Evolutionary conservation across 1,140 invertebrate species (phyloP), one percentile per base, ranked within the genome.

Genomic region (Bactericera cockerelli): DNA sequence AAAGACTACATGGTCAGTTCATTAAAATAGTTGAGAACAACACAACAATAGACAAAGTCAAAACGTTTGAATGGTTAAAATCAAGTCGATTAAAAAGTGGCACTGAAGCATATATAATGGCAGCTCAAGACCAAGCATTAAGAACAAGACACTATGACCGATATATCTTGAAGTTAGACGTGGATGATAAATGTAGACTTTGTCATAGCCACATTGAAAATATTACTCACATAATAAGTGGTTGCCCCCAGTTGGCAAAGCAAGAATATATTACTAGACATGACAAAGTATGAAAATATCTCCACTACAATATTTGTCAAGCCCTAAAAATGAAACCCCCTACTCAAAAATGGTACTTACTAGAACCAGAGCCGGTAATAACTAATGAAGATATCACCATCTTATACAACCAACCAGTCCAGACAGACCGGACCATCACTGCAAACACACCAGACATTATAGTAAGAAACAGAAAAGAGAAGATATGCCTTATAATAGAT

Each of bases 361-460:
- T 6, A 49, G 42, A 49, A 49, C 42, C 42, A 10, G 42, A 49
- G 8, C 42, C 55, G 16, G 55, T 56, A 56, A 56, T 22, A 28
- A 28, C n/a, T 4, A 26, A 24, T 3, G 55, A 56, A 3, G 55
- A 56, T 6, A 28, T 56, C 11, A 56, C 55, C 2, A 28, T 56
- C n/a, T 22, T 6, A 8, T 56, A 28, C 11, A 56, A 56, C 55
- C 22, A 24, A n/a, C 22, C 11, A 56, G 55, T 56, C 3, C 55
- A 56, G 26, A 56, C 26, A 16, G 21, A 56, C 22, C 19, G 55
- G 26, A 26, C 22, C 3, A 22, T 56, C 3, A 24, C 3, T 16
- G 55, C 55, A 19, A 56, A 28, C 26, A 56, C 8, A 28, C 55
- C 55, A n/a, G 55, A 56, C 22, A 56, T 56, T n/a, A 56, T 56